Conservation (phyloP, 2,113 vertebrate species). For the Nibea albiflora region DNA sequence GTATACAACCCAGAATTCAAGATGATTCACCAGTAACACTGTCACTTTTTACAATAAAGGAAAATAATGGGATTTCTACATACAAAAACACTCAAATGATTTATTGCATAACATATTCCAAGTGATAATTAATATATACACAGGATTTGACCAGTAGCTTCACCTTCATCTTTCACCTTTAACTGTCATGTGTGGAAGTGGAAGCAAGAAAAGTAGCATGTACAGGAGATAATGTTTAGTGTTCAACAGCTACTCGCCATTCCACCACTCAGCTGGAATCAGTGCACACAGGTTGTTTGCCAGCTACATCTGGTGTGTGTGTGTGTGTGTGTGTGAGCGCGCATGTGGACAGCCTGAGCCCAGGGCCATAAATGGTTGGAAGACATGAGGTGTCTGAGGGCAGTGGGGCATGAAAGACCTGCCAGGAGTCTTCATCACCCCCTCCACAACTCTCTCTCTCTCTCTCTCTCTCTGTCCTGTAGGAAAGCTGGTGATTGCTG, state of each 20-base stretch:
- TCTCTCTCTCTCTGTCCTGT: slow-evolving; percentile 27
- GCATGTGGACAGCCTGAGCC: slow-evolving; percentile 19
- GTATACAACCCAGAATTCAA: background rate
- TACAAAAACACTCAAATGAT: background rate
- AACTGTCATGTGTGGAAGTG: background rate
- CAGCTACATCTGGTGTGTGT: slow-evolving; percentile 1
- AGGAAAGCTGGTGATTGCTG: slow-evolving; percentile 95
- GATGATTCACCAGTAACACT: background rate
- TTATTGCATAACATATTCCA: background rate
- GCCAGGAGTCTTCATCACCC: slow-evolving; percentile 20
- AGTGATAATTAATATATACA: no score
- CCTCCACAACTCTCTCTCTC: background rate
- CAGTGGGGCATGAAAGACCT: slow-evolving; percentile 42
- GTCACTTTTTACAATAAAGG: background rate
- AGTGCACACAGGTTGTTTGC: slow-evolving; percentile 21
- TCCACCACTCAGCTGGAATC: slow-evolving; percentile 30
- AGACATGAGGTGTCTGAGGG: slow-evolving; percentile 47
- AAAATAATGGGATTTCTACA: background rate
- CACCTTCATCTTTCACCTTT: background rate
- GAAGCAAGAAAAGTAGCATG: background rate
- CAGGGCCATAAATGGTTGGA: slow-evolving; percentile 56
- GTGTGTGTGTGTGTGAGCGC: slow-evolving; percentile 15
- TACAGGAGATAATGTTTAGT: background rate
- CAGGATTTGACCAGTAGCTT: background rate
- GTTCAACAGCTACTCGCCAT: slow-evolving; percentile 22